phyloP scores from a whole-genome alignment of 2,888 invertebrate genomes.

The Sisyra terminalis region DNA sequence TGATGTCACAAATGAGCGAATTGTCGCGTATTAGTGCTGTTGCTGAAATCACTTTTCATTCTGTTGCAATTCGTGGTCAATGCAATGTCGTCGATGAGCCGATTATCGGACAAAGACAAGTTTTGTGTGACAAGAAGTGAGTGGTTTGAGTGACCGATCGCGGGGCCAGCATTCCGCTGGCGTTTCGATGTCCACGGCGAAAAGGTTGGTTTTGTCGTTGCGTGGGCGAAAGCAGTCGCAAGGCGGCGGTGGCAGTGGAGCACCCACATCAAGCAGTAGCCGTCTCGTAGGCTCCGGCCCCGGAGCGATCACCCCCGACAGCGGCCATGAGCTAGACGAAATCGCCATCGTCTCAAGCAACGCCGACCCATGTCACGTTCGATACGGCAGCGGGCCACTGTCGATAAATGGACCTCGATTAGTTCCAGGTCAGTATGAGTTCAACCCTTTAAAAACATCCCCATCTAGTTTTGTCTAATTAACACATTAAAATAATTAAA shows the following conservation, averaged over 20 bases:
- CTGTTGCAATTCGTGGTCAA: no score
- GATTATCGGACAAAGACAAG: no score
- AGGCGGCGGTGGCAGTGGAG: constrained; percentile 26
- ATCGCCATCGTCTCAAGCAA: constrained; percentile 46
- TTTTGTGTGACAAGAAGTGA: no score
- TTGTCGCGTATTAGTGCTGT: no score
- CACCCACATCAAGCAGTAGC: constrained; percentile 27
- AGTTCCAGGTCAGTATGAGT: constrained; percentile 37
- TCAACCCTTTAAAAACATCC: constrained; percentile 2
- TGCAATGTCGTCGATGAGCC: no score
- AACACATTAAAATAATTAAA: no score
- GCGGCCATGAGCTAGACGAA: constrained; percentile 41
- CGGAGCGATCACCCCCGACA: constrained; percentile 15
- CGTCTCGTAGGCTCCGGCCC: constrained; percentile 26
- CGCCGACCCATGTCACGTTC: constrained; percentile 33
- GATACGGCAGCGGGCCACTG: constrained; percentile 37
- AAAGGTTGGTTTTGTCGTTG: constrained; percentile 42
- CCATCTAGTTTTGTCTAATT: not conserved
- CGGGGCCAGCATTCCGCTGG: no score
- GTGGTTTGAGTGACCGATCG: not conserved
- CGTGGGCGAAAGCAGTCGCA: constrained; percentile 41
- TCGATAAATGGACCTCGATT: constrained; percentile 41
- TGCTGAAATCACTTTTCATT: no score
- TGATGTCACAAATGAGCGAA: no score
- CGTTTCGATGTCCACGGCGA: constrained; percentile 37